phyloP scores from a whole-genome alignment of 2,888 invertebrate genomes.

The Heteropelma amictum region DNA sequence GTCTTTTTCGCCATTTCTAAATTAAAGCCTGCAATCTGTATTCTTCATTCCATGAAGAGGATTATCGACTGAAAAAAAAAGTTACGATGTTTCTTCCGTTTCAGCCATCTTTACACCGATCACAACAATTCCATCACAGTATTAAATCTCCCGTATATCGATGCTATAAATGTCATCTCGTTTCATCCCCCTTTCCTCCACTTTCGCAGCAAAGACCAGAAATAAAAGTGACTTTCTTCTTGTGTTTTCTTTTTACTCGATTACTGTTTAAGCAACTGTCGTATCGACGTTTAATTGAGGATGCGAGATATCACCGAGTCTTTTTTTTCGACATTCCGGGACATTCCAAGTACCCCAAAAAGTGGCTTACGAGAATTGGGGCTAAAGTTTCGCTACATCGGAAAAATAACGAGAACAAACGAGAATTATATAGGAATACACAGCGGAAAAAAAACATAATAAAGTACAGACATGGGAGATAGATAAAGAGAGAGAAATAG shows the following conservation, averaged over 20 bases:
- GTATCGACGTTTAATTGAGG: conserved; percentile 44
- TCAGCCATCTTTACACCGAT: no score
- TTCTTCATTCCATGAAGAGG: no score
- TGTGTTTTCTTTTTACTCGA: no score
- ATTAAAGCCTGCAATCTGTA: no score
- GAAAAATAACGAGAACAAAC: conserved; percentile 29
- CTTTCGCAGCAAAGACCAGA: conserved; percentile 1
- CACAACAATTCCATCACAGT: no score
- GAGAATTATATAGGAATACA: conserved; percentile 42
- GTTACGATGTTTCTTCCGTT: no score
- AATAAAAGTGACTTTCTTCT: no score
- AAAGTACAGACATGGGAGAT: conserved; percentile 11
- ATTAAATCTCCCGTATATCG: conserved; percentile 31
- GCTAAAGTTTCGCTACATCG: conserved; percentile 17
- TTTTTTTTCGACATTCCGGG: no score
- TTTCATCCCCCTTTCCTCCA: conserved; percentile 8
- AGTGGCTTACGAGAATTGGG: background rate
- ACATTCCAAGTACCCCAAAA: no score
- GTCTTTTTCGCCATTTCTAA: no score
- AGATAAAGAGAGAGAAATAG: conserved; percentile 17
- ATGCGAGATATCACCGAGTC: conserved; percentile 31
- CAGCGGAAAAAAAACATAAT: conserved; percentile 49
- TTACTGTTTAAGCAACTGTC: conserved; percentile 35
- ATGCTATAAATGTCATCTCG: background rate
- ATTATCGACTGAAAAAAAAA: no score